A percentile compares a stretch with the other conserved stretches of the same genome.
Evolutionary conservation across 2,797 vertebrate genomes (phyloP).

Genomic region (Remorina albescens): DNA sequence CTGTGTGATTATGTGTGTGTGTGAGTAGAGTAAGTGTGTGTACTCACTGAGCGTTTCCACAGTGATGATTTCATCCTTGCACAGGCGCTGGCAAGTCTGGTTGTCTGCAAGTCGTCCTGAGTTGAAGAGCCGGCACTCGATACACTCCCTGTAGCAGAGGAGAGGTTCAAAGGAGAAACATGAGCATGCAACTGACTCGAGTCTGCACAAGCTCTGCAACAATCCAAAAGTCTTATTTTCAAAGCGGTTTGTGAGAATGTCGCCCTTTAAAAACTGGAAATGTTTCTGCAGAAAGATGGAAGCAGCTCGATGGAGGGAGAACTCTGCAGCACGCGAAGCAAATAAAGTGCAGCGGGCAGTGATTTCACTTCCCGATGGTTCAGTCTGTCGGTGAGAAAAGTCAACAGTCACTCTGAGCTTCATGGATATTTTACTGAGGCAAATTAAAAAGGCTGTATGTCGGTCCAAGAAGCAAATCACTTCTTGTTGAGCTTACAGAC

Average conservation of each 20-base stretch:
- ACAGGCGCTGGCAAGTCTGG: constrained; percentile 92
- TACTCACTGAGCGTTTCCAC: constrained; percentile 91
- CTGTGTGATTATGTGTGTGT: constrained; percentile 17
- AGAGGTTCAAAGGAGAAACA: constrained; percentile 8
- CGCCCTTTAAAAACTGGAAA: background rate
- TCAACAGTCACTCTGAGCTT: background rate
- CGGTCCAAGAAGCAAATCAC: too few species aligned
- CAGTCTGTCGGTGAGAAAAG: background rate
- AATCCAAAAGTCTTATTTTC: background rate
- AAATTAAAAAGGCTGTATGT: background rate
- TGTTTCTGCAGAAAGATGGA: background rate
- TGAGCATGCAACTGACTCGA: background rate
- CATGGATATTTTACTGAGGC: background rate
- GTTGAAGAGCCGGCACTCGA: constrained; percentile 94
- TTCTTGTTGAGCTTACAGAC: too few species aligned
- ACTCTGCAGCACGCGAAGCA: background rate
- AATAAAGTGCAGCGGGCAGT: background rate
- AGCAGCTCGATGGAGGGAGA: background rate
- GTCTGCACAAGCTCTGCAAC: too few species aligned
- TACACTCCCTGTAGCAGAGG: constrained; percentile 89
- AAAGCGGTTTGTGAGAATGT: background rate
- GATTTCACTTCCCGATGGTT: background rate
- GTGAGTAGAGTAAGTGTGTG: too few species aligned
- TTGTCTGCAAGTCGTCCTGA: constrained; percentile 91
- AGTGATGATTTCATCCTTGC: constrained; percentile 89